Conservation (phyloP, 30 jellyfish, hydroid and myxozoan genomes). For the Hydractinia echinata region DNA sequence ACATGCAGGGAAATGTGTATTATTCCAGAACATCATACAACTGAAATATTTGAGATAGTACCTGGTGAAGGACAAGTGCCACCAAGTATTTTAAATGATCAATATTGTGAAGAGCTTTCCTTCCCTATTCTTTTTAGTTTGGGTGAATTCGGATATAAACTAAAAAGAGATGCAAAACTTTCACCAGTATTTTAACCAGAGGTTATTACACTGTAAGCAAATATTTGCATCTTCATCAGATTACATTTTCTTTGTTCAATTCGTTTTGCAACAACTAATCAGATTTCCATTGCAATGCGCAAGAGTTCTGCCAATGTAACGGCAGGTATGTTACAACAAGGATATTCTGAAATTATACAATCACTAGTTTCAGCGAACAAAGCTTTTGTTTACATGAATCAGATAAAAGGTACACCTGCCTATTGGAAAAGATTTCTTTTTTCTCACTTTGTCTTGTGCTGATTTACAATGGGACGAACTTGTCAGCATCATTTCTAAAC, state of each 20-base stretch:
- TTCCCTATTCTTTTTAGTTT: neutral
- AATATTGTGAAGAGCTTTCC: neutral
- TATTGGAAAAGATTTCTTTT: constrained; percentile 17
- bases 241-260: neutral
- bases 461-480: constrained; percentile 9
- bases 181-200: constrained; percentile 2
- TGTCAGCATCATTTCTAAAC: neutral
- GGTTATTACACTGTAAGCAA: neutral
- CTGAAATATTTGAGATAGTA: no score
- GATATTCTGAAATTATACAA: neutral
- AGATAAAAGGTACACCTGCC: constrained; percentile 8
- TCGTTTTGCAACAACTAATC: neutral
- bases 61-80: constrained; percentile 1
- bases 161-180: neutral
- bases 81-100: neutral
- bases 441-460: neutral
- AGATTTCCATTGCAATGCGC: neutral
- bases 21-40: no score
- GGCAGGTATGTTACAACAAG: neutral
- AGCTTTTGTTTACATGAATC: neutral
- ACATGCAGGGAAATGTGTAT: no score
- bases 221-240: no score
- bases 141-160: neutral
- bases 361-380: neutral
- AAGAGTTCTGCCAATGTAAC: neutral